Evolutionary conservation across 2,113 vertebrate genomes (phyloP), one percentile per base, ranked within the genome.

Genomic region (Speoplatyrhinus poulsoni): DNA sequence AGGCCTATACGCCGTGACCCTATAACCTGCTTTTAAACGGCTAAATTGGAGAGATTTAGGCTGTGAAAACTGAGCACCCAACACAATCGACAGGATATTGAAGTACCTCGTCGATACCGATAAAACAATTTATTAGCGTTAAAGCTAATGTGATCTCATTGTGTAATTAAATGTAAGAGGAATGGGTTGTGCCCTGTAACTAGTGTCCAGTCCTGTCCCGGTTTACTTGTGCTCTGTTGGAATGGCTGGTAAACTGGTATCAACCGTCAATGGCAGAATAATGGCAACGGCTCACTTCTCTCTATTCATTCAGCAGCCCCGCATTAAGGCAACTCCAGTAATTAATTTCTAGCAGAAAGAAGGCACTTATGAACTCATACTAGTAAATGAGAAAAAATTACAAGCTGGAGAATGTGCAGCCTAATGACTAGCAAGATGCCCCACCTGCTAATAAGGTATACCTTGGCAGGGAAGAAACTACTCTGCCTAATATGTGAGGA

Each of bases 291-390:
- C 26, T 26, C 26, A 26, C 26, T 26, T 1, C 26, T 26, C 26
- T 26, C 26, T 26, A 2, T 26, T 26, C 55, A 75, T 71, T 83
- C 80, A 86, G 73, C 68, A 66, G 83, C 72, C 68, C 65, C 81
- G 69, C 70, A 78, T 88, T 84, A 78, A 84, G 67, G 81, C 72
- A 71, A 75, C 78, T 82, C 70, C 47, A 83, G 76, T 83, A 76
- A 88, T 89, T 87, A 73, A 87, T 87, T 85, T 85, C 67, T 72
- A 66, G 60, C 69, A 77, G 75, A 79, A 77, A 67, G 65, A 60
- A 85, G 69, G 80, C 75, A 76, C 76, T 87, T 66, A 69, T 70
- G 62, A 63, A 83, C 75, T 83, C 70, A 41, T 8, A 10, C 63
- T 77, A 49, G 71, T 59, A 72, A 87, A 87, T 80, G 72, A 74